Base-by-base conservation (phyloP, 2,113 vertebrate species). In the Varanus salvator region DNA sequence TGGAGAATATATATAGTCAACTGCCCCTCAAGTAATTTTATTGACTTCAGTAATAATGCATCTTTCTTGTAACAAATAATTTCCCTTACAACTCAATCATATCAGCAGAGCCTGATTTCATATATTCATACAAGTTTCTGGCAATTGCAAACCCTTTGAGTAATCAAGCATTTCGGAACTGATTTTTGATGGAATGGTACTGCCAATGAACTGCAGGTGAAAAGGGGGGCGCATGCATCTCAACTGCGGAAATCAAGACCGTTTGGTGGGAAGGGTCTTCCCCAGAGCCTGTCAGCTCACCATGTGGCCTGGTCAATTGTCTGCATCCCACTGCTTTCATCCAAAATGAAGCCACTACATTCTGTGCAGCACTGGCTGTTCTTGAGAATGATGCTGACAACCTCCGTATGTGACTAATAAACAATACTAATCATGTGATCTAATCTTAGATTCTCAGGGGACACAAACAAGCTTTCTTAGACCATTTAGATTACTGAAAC, bases 401-500 rank as follows among this genome's bases (percentile, higher is more conserved):
- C 15, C 15, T 85, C 83, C 48, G 76, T 2, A 78, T 0, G 54
- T 21, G 38, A 90, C 89, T 92, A 92, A 89, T 90, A 90, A 93
- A 90, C 91, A 94, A 90, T 80, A 90, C 6, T 88, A 90, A 81
- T 72, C 8, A 81, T 84, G 90, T 85, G 38, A 66, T 77, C 25
- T 27, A 66, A 48, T 48, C 25, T 48, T 48, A 78, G 54, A 77
- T 77, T 38, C 23, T 44, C 72, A 44, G 14, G 52, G 71, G 72
- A 1, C 31, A 87, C 6, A 38, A 87, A 3, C 88, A 7, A 27
- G 71, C 52, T 90, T 89, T 93, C 77, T 87, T 81, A 85, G 19
- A 19, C 27, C 23, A 86, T 54, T 92, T 83, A 88, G 84, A 93
- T 93, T 94, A 91, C 89, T 92, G 86, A 77, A 89, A 95, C 38